Base-by-base conservation (phyloP, 2,888 invertebrate species). In the Eristalis intricaria region DNA sequence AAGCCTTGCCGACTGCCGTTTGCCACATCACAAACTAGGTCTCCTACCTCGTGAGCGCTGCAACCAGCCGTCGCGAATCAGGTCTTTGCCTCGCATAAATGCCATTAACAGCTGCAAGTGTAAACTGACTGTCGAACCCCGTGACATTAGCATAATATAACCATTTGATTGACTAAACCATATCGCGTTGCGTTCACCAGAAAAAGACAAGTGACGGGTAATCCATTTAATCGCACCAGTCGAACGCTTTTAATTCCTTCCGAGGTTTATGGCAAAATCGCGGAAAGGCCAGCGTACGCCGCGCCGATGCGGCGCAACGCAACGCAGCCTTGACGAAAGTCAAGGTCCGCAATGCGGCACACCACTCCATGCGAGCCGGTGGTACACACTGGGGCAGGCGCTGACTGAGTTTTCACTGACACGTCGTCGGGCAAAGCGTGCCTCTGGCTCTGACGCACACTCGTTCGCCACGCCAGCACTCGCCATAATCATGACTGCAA, bases 321-420 rank as follows among this genome's bases (percentile, higher is more conserved):
- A 50, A 50, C 50, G 50, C 50, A 50, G 61, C 71, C 71, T 73
- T 73, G 71, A 73, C 61, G 63, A 63, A 73, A 73, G 71, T 43
- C 71, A 73, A 73, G 71, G 56, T 56, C 71, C 63, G 63, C 61
- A 63, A 43, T 73, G 71, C 63, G 71, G 23, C 70, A 68, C n/a
- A 29, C 26, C 50, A 68, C 19, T 29, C 29, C 15, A 29, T 13
- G 69, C 22, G 56, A 43, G 43, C 26, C 15, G 19, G 22, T 56
- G 29, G 32, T 56, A 19, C 19, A 26, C 60, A 61, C 29, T 43
- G 43, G 7, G 32, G 13, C n/a, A 29, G 7, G 58, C 26, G 15
- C 43, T 40, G 61, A 40, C 26, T 8, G 32, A 73, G 26, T 61
- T 61, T 60, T 3, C 61, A 71, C 32, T 4, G 29, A 26, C 26